Evolutionary conservation across 2,888 invertebrate species (phyloP).

Genomic region (Mactromeris polynyma): DNA sequence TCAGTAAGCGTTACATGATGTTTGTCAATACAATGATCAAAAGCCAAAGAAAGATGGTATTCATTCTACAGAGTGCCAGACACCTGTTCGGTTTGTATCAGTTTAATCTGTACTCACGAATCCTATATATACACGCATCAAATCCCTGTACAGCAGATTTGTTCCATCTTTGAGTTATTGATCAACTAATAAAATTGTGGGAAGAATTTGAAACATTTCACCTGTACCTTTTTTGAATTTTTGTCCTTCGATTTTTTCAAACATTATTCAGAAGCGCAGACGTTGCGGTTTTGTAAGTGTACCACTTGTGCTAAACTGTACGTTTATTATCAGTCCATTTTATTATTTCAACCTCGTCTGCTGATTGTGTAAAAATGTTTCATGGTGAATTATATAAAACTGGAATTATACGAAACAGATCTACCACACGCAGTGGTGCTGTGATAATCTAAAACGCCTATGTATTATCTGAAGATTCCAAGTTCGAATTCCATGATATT

Average conservation of each 20-base stretch:
- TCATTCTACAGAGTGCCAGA: neutral
- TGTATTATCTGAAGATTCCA: too few species aligned
- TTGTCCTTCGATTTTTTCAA: too few species aligned
- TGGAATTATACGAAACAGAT: neutral
- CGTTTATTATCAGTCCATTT: neutral
- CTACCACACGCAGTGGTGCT: neutral
- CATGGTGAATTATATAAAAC: neutral
- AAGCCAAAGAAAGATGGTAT: neutral
- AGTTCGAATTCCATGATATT: too few species aligned
- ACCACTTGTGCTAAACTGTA: too few species aligned
- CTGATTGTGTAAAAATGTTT: neutral
- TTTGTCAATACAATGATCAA: constrained; percentile 2
- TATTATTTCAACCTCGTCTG: constrained; percentile 2
- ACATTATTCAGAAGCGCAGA: too few species aligned
- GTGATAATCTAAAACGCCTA: neutral
- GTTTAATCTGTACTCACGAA: neutral
- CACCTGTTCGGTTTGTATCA: neutral
- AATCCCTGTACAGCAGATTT: neutral
- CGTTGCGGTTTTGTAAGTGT: too few species aligned
- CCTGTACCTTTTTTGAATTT: too few species aligned
- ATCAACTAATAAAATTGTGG: neutral
- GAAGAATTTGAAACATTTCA: neutral
- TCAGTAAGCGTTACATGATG: neutral
- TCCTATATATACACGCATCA: neutral
- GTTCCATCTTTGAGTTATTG: neutral